These are phyloP conservation scores for Ammodramus savannarum DNA, from an alignment of 2,113 vertebrate genomes.

Conservation along the genomic window DNA sequence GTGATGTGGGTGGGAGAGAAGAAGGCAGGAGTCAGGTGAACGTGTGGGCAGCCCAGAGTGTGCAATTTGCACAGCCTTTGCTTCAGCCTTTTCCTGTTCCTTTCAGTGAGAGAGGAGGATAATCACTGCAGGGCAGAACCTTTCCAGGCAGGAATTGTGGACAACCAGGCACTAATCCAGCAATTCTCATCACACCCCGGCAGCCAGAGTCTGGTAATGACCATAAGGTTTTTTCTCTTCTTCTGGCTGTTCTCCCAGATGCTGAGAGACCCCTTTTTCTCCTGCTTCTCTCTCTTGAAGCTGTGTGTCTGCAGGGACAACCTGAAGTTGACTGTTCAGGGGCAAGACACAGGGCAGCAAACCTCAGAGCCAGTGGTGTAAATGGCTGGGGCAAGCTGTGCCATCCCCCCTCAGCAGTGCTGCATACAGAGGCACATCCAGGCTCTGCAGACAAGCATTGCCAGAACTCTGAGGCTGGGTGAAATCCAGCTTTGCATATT, in stretches of 20 bases:
- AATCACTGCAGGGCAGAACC: neutral
- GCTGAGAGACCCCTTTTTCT: neutral
- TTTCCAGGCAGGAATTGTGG: neutral
- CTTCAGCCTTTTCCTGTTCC: neutral
- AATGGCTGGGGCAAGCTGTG: neutral
- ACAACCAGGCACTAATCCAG: neutral
- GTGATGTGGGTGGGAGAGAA: neutral
- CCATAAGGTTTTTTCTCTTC: neutral
- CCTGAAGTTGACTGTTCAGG: neutral
- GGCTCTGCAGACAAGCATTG: rapidly evolving
- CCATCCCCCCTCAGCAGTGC: neutral
- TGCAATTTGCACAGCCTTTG: neutral
- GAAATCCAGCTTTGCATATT: neutral
- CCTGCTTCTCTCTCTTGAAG: neutral
- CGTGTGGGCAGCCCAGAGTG: rapidly evolving
- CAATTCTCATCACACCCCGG: neutral
- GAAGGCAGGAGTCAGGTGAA: neutral
- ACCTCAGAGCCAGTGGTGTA: neutral
- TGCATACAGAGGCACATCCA: neutral
- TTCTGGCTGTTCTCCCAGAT: neutral
- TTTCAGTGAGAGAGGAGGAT: neutral
- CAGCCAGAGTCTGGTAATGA: neutral
- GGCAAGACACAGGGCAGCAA: neutral
- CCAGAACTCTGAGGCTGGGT: neutral
- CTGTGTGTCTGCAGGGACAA: neutral